phyloP scores from a whole-genome alignment of 2,113 vertebrate species.

The Cyprinus carpio region DNA sequence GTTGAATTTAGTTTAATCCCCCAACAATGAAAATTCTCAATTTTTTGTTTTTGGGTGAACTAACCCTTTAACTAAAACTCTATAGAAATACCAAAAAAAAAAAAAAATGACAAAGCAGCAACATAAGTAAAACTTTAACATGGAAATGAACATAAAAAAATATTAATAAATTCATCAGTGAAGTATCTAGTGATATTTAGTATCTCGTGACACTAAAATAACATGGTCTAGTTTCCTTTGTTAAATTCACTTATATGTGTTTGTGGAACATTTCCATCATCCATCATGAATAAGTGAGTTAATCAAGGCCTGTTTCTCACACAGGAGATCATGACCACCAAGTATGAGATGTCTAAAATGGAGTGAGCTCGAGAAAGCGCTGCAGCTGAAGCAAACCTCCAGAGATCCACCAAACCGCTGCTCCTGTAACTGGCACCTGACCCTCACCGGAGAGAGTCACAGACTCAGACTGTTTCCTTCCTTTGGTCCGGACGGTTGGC shows the following conservation, averaged over 20 bases:
- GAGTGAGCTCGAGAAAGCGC: conserved; percentile 66
- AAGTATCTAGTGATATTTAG: too few relatives aligned
- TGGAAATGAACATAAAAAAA: neutral
- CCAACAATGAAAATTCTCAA: too few relatives aligned
- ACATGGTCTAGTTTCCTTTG: neutral
- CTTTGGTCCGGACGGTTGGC: neutral
- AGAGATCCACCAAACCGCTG: neutral
- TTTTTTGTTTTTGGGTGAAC: too few relatives aligned
- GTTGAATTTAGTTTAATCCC: too few relatives aligned
- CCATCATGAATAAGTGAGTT: neutral
- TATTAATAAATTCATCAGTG: neutral
- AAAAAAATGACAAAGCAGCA: too few relatives aligned
- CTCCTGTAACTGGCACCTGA: neutral
- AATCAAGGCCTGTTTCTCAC: neutral
- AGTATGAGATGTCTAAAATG: conserved; percentile 87
- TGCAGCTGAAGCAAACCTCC: neutral
- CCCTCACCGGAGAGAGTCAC: neutral
- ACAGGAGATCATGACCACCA: conserved; percentile 90
- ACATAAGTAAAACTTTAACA: too few relatives aligned
- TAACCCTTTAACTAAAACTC: too few relatives aligned
- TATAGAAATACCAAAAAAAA: neutral
- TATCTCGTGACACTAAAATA: neutral
- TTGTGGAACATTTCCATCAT: neutral
- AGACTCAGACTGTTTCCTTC: neutral
- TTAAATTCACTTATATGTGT: neutral